Percentiles rank a stretch among this genome's conserved stretches.
phyloP scores from a whole-genome alignment of 2,113 vertebrate species.

The Leucopsar rothschildi region DNA sequence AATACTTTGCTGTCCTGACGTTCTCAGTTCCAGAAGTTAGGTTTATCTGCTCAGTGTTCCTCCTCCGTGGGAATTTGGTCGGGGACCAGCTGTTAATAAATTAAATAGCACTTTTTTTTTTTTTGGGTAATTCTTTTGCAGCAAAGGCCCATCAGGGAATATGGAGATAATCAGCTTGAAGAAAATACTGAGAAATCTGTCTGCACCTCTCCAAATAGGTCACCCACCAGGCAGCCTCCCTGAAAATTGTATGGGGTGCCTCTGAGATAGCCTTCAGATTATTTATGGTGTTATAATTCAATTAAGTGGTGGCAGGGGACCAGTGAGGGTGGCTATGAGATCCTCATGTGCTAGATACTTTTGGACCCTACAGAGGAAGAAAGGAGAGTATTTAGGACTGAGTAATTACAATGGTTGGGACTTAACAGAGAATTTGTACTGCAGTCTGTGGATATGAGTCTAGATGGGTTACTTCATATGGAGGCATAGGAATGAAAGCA shows the following conservation, averaged over 20 bases:
- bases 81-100: slow-evolving; percentile 1
- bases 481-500: background rate
- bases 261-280: slow-evolving; percentile 38
- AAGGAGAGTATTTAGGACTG: slow-evolving; percentile 38
- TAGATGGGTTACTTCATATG: background rate
- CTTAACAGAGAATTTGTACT: slow-evolving; percentile 15
- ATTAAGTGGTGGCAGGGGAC: slow-evolving; percentile 38
- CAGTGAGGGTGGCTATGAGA: slow-evolving; percentile 6
- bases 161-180: slow-evolving; percentile 33
- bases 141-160: background rate
- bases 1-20: background rate
- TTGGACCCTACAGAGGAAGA: slow-evolving; percentile 17
- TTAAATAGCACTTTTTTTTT: background rate
- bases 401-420: slow-evolving; percentile 27
- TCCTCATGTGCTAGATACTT: background rate
- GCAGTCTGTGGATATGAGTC: background rate
- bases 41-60: background rate
- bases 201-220: slow-evolving; percentile 45
- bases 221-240: background rate
- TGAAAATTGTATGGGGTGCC: slow-evolving; percentile 25
- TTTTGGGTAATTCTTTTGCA: background rate
- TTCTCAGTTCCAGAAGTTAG: background rate
- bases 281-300: slow-evolving; percentile 56
- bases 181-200: slow-evolving; percentile 5
- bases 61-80: background rate